phyloP scores from a whole-genome alignment of 2,113 vertebrate species.

The Ondatra zibethicus region DNA sequence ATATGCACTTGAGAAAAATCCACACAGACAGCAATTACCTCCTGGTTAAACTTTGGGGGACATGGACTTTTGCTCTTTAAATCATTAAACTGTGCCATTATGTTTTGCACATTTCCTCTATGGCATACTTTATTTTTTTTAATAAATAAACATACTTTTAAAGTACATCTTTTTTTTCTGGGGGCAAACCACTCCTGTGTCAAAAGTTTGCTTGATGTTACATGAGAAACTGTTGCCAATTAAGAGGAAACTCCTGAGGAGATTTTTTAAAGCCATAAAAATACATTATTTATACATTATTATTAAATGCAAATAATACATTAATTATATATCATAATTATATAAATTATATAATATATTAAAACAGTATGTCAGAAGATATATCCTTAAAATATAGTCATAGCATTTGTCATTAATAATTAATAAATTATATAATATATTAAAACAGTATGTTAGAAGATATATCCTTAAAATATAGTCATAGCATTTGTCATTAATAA shows the following conservation, averaged over 20 bases:
- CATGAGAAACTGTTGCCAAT: background rate
- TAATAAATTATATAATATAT: background rate
- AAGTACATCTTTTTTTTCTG: background rate
- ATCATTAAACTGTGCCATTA: background rate
- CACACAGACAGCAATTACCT: background rate
- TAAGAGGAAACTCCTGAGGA: background rate
- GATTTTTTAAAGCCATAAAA: background rate
- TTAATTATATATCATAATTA: background rate
- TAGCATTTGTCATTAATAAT: too few relatives aligned
- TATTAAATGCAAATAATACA: background rate
- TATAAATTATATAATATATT: background rate
- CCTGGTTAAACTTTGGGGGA: background rate
- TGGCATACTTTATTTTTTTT: background rate
- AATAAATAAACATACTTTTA: conserved; percentile 9
- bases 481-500: background rate
- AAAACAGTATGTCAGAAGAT: background rate
- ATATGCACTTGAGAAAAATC: background rate
- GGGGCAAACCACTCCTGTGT: too few relatives aligned
- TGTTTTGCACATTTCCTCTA: background rate
- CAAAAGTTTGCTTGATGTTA: background rate
- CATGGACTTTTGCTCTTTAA: conserved; percentile 16
- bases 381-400: too few relatives aligned
- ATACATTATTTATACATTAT: background rate
- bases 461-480: background rate
- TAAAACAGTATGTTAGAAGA: background rate